Evolutionary conservation across 2,113 vertebrate genomes (phyloP).

Genomic region (Myrmophylax atrothorax): DNA sequence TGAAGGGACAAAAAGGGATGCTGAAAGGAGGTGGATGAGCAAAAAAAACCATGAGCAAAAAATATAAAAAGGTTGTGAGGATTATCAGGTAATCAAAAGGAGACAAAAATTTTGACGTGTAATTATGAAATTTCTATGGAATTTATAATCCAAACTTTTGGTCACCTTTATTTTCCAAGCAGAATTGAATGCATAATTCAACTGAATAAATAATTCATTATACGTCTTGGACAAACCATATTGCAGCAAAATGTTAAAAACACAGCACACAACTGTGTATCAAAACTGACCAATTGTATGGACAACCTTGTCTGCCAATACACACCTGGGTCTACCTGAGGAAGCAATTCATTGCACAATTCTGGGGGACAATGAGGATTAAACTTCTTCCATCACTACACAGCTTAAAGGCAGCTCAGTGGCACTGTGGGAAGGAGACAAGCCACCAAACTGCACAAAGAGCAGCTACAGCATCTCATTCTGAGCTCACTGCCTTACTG

Average conservation of each 20-base stretch:
- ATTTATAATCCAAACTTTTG: not conserved
- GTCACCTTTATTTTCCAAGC: not conserved
- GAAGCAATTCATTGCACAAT: not conserved
- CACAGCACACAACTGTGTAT: fast-evolving
- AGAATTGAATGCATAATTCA: not conserved
- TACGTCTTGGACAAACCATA: not conserved
- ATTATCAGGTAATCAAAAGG: not conserved
- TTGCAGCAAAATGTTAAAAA: not conserved
- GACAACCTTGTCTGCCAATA: not conserved
- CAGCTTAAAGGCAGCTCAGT: not conserved
- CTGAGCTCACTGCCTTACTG: not conserved
- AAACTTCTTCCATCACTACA: fast-evolving
- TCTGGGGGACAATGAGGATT: not conserved
- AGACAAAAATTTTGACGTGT: not conserved
- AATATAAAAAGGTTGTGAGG: not conserved
- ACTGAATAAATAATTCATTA: not conserved
- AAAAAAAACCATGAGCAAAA: not conserved
- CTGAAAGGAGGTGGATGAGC: not conserved
- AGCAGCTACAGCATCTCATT: not conserved
- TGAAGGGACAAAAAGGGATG: not conserved
- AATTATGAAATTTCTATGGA: not conserved
- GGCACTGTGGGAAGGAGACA: not conserved
- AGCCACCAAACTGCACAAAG: not conserved
- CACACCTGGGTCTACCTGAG: not conserved
- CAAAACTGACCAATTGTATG: not conserved